These are phyloP conservation scores for Leucopsar rothschildi DNA, from an alignment of 2,113 vertebrate genomes.

Conservation along the genomic window DNA sequence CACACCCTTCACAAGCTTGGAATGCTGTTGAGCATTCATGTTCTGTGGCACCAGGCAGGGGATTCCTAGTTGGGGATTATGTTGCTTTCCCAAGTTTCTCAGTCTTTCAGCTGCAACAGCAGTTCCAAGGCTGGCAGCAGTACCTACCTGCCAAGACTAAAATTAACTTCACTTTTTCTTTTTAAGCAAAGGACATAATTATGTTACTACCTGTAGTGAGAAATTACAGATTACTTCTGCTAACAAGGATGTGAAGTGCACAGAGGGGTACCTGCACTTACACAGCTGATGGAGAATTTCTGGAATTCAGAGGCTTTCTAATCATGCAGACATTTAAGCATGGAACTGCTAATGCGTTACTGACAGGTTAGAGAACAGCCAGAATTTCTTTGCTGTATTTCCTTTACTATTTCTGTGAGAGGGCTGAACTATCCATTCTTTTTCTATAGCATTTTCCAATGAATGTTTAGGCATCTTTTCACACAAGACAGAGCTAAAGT, in stretches of 20 bases:
- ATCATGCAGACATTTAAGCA: background rate
- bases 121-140: slow-evolving; percentile 20
- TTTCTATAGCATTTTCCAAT: background rate
- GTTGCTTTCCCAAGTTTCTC: background rate
- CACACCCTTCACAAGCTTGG: background rate
- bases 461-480: background rate
- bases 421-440: background rate
- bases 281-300: background rate
- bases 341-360: background rate
- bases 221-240: slow-evolving; percentile 24
- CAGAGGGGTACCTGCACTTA: background rate
- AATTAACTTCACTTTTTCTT: slow-evolving; percentile 42
- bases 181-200: slow-evolving; percentile 40
- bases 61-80: background rate
- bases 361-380: background rate
- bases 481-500: background rate
- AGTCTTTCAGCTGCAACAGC: slow-evolving; percentile 18
- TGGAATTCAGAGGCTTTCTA: background rate
- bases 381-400: background rate
- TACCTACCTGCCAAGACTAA: slow-evolving; percentile 32
- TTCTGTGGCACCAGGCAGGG: background rate
- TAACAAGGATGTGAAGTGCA: background rate
- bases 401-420: background rate
- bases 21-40: background rate
- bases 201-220: slow-evolving; percentile 20